phyloP scores from a whole-genome alignment of 2,888 invertebrate species.

The Drosophila subquinaria region DNA sequence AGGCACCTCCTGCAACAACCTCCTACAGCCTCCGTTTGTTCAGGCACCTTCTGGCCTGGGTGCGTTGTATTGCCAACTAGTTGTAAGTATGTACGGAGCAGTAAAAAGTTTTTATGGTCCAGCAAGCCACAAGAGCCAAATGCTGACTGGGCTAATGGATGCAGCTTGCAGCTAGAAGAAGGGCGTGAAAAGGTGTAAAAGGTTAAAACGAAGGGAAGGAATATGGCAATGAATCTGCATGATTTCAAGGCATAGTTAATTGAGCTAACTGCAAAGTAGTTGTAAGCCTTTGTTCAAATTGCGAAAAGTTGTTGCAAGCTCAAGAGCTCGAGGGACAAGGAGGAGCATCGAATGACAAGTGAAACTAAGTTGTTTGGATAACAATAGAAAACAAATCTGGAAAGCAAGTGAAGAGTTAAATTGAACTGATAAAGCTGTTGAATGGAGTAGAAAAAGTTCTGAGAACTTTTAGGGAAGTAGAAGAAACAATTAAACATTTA shows the following conservation, averaged over 20 bases:
- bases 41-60: conserved; percentile 10
- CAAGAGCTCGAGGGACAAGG: conserved; percentile 4
- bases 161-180: conserved; percentile 21
- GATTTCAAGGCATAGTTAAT: conserved; percentile 53
- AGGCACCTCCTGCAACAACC: neutral
- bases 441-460: conserved; percentile 8
- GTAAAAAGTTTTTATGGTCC: conserved; percentile 56
- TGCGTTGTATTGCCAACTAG: conserved; percentile 36
- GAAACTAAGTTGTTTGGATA: conserved; percentile 13
- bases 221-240: conserved; percentile 19
- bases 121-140: conserved; percentile 33
- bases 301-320: conserved; percentile 33
- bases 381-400: conserved; percentile 31
- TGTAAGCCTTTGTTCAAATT: conserved; percentile 35
- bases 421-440: conserved; percentile 15
- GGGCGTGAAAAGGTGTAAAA: conserved; percentile 1
- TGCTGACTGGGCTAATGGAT: conserved; percentile 43
- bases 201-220: neutral
- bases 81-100: conserved; percentile 45
- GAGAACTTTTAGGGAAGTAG: neutral
- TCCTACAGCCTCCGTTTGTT: neutral
- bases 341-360: conserved; percentile 19
- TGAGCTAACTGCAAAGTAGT: conserved; percentile 51
- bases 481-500: neutral
- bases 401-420: conserved; percentile 22